Conservation (phyloP, 2,888 invertebrate genomes). For the Lithophane ornitopus region DNA sequence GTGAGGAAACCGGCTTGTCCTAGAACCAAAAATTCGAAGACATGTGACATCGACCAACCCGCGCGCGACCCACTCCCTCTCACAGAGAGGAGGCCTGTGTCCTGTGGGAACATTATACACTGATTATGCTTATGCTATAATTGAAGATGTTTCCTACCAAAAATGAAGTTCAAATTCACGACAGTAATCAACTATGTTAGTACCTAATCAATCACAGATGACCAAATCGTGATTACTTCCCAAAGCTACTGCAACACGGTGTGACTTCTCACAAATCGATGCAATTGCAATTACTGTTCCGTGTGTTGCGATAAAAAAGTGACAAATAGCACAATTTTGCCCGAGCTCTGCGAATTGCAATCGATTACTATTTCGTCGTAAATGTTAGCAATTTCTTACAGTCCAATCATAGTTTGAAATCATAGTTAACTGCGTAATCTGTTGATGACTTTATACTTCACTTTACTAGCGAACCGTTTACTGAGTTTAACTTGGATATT, state of each 20-base stretch:
- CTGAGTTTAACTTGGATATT: background rate
- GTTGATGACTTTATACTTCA: constrained; percentile 1
- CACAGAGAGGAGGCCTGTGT: no score
- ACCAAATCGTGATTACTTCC: constrained; percentile 13
- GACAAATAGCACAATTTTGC: constrained; percentile 33
- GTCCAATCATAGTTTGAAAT: constrained; percentile 36
- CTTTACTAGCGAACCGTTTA: background rate
- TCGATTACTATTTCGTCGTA: constrained; percentile 44
- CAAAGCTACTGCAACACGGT: background rate
- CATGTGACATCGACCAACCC: no score
- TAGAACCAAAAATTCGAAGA: no score
- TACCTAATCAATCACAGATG: background rate
- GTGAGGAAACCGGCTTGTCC: no score
- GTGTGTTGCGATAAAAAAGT: constrained; percentile 35
- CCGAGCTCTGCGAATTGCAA: constrained; percentile 20
- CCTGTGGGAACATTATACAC: no score
- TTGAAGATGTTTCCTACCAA: background rate
- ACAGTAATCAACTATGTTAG: background rate
- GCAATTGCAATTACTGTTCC: constrained; percentile 28
- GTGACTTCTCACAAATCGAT: constrained; percentile 15
- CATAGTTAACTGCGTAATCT: constrained; percentile 5
- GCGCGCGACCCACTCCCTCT: no score
- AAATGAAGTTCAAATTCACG: background rate
- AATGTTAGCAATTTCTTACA: constrained; percentile 53
- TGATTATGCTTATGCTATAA: no score